A percentile compares a stretch with the other conserved stretches of the same genome.
Evolutionary conservation across 2,113 vertebrate species (phyloP).

Genomic region (Platysteira castanea): DNA sequence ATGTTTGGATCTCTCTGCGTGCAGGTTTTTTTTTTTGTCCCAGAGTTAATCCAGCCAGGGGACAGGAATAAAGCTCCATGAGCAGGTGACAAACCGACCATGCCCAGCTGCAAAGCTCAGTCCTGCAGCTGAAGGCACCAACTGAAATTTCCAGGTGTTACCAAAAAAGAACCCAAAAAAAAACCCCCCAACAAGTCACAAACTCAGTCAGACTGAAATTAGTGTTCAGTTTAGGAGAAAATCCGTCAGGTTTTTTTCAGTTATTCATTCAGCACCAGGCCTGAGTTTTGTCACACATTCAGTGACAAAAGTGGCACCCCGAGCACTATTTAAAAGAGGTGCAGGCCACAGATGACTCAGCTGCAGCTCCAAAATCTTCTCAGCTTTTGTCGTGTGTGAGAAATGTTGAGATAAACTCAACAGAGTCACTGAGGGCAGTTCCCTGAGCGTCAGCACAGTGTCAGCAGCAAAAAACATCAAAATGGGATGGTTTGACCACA

Average conservation of each 20-base stretch:
- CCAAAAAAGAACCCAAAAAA: background rate
- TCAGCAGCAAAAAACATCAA: background rate
- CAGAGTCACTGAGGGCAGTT: background rate
- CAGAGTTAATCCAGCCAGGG: background rate
- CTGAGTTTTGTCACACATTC: background rate
- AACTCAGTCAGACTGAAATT: constrained; percentile 4
- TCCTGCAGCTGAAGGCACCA: background rate
- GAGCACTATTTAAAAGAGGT: background rate
- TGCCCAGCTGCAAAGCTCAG: background rate
- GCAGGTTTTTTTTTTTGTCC: background rate
- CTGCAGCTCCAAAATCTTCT: background rate
- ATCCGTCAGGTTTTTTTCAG: background rate
- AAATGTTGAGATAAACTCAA: background rate
- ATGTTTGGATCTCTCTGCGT: background rate
- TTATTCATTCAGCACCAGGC: background rate
- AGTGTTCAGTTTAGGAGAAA: constrained; percentile 17
- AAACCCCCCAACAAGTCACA: background rate
- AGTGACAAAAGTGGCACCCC: background rate
- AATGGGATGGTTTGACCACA: background rate
- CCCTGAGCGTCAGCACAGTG: background rate
- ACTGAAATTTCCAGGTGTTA: background rate
- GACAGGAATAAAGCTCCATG: background rate
- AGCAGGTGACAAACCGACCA: background rate
- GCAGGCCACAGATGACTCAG: constrained; percentile 7
- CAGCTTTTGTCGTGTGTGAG: background rate